Evolutionary conservation across 2,888 invertebrate genomes (phyloP), one percentile per base, ranked within the genome.

Genomic region (Spisula solida): DNA sequence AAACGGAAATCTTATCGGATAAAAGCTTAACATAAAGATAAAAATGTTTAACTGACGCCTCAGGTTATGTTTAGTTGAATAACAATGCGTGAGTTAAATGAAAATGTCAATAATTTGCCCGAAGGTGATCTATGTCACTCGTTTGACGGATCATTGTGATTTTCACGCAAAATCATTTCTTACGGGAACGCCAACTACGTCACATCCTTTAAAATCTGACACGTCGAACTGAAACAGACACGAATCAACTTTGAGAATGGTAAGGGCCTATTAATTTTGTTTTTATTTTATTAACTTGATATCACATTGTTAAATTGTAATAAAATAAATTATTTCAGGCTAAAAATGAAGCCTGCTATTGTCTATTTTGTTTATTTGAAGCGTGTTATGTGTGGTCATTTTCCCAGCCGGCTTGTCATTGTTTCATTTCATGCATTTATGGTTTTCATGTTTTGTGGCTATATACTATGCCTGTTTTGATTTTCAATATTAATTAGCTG

Each of bases 191-290:
- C 80, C 14, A 18, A 48, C n/a, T 34, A 82, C 87, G 87, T 87
- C 82, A 83, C 87, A 60, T 87, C 87, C 87, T 87, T 70, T 20
- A 79, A 41, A 34, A 79, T 41, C 75, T 87, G 87, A 87, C 87
- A 87, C 87, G 87, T 87, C 87, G 87, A 83, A 85, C 6, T 25
- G 55, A 79, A 81, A 31, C 81, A 55, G 81, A 51, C 47, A 25
- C 47, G 48, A 47, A 25, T 4, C 34, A 47, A 47, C 25, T 48
- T 51, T 70, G 51, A 83, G 48, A 83, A 83, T 82, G 82, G 82
- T 82, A 82, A 82, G 41, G 8, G 25, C 25, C 20, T 75, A 18
- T 34, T 31, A 34, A 31, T 75, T 16, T 18, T 75, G 31, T 14
- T 34, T 34, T 75, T 31, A 16, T 75, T 34, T 75, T 0, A 10